phyloP scores from a whole-genome alignment of 2,797 vertebrate species.

The Gobionotothen gibberifrons region DNA sequence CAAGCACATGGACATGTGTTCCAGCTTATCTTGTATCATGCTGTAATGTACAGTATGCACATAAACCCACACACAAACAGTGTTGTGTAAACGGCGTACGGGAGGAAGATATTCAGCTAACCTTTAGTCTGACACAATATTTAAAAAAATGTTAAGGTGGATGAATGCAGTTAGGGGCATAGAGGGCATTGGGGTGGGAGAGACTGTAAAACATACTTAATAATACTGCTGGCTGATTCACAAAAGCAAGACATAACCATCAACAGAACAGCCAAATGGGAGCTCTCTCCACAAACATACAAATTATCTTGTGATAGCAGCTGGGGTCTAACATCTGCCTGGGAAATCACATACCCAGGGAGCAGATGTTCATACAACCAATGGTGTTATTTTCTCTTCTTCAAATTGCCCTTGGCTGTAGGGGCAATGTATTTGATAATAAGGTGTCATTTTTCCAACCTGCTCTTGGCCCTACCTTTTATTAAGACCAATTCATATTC shows the following conservation, averaged over 20 bases:
- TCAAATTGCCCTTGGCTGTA: constrained; percentile 78
- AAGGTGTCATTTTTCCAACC: constrained; percentile 71
- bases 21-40: neutral
- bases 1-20: too few relatives aligned
- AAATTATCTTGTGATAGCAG: constrained; percentile 95
- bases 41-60: neutral
- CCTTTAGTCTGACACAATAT: constrained; percentile 25
- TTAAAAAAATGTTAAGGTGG: constrained; percentile 13
- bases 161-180: constrained; percentile 36
- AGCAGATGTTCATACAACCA: constrained; percentile 93
- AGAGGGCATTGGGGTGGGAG: constrained; percentile 39
- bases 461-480: constrained; percentile 50
- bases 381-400: constrained; percentile 88
- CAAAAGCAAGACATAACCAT: constrained; percentile 86
- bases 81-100: neutral
- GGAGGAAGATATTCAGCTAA: neutral
- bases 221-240: constrained; percentile 71
- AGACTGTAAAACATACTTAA: constrained; percentile 65
- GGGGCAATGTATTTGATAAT: constrained; percentile 53
- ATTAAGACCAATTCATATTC: neutral
- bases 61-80: neutral
- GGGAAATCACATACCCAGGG: constrained; percentile 91
- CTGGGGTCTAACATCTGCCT: constrained; percentile 97
- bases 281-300: constrained; percentile 92
- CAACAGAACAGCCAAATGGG: constrained; percentile 90